Evolutionary conservation across 1,140 invertebrate species (phyloP), one percentile per base, ranked within the genome.

Genomic region (Macrocentrus cingulum): DNA sequence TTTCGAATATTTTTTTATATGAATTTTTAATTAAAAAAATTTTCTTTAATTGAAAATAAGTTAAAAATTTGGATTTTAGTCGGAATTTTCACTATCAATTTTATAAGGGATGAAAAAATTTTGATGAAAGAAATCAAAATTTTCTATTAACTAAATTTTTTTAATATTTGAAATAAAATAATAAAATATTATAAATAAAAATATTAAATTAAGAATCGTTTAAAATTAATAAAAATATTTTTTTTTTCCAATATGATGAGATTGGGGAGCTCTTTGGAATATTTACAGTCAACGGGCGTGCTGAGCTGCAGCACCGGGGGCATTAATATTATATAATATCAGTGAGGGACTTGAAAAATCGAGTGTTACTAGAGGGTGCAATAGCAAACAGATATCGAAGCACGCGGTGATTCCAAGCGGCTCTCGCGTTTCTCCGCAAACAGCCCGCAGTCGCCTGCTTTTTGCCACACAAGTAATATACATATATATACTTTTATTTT

Each of bases 311-410:
- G 62, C 70, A 70, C 72, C 71, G 67, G 69, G 51, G 74, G 77
- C 76, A 78, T 80, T 80, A 80, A 80, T 79, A 80, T 77, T 79
- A 74, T 72, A 80, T 77, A 70, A 80, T 75, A 75, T 76, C 74
- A 74, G 71, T 74, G 74, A 68, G 55, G 55, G 67, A 65, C 67
- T 77, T 76, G 75, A 77, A 78, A 78, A 75, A 77, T 76, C 70
- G 67, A 70, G 64, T 68, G 64, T 65, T 68, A 52, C 46, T 39
- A 60, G 53, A 55, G 59, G 63, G 64, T 61, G 65, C 66, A 63
- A 68, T 52, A 52, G 66, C 66, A 70, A 72, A 70, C 66, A 72
- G 58, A 64, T 64, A 64, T 65, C 56, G 55, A n/a, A 59, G 48
- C 48, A 57, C 57, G 41, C 53, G 55, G 41, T 55, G 59, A 64